phyloP scores from a whole-genome alignment of 2,113 vertebrate genomes.

The Nannospalax galili region DNA sequence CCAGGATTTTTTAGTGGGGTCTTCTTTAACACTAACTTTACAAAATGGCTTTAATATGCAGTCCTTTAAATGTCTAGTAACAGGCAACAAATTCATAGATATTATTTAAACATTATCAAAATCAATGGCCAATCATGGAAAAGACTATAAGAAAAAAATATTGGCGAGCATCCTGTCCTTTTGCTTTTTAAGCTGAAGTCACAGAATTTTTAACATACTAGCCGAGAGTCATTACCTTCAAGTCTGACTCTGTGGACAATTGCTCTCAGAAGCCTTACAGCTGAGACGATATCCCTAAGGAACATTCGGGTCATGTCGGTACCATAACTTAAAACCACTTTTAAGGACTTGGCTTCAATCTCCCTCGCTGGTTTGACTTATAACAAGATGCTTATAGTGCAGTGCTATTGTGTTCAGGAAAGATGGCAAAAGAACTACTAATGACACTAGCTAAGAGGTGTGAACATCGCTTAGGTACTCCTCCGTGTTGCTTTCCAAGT shows the following conservation, averaged over 20 bases:
- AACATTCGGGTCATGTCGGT: conserved; percentile 63
- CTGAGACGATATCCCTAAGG: conserved; percentile 48
- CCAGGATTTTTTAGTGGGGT: not conserved
- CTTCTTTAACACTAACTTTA: not conserved
- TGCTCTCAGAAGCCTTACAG: conserved; percentile 2
- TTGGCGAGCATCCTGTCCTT: not conserved
- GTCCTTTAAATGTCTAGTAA: not conserved
- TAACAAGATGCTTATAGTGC: conserved; percentile 60
- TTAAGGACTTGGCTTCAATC: conserved; percentile 70
- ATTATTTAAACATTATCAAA: not conserved
- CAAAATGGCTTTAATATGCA: not conserved
- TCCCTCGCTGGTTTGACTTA: conserved; percentile 62
- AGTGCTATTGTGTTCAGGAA: conserved; percentile 56
- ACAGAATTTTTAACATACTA: not conserved
- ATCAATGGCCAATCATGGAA: not conserved
- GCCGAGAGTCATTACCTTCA: conserved; percentile 1
- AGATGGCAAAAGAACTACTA: conserved; percentile 71
- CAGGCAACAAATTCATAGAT: conserved; percentile 2
- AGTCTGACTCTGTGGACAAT: not conserved
- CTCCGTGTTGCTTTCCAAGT: conserved; percentile 77
- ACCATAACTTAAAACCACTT: conserved; percentile 69
- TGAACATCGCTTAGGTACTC: conserved; percentile 77
- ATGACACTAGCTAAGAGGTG: conserved; percentile 78
- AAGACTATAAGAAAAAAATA: not conserved
- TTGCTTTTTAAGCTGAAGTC: not conserved